phyloP scores from a whole-genome alignment of 2,888 invertebrate species.

The Myopa testacea region DNA sequence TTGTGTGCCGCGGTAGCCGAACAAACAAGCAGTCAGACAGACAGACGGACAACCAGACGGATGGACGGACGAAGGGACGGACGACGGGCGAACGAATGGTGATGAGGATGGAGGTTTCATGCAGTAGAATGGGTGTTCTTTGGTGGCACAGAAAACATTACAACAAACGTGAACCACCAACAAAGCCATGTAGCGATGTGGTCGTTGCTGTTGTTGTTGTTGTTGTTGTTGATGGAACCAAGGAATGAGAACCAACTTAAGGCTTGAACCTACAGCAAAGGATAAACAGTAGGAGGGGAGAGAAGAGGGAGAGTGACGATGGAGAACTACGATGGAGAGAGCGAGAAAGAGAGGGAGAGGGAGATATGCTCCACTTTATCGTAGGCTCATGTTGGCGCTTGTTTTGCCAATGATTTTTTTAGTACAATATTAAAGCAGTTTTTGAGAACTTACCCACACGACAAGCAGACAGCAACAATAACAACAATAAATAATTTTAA shows the following conservation, averaged over 20 bases:
- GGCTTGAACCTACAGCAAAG: conserved; percentile 40
- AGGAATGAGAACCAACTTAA: conserved; percentile 7
- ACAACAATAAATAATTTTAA: neutral
- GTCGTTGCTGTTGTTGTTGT: conserved; percentile 33
- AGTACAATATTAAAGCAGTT: neutral
- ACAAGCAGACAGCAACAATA: conserved; percentile 19
- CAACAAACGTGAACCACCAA: conserved; percentile 47
- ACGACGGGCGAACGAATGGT: neutral
- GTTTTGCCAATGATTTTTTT: conserved; percentile 7
- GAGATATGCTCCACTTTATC: neutral
- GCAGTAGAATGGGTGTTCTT: conserved; percentile 36
- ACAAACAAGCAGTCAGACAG: neutral
- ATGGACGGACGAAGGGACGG: neutral
- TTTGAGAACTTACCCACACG: conserved; percentile 46
- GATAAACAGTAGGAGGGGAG: neutral
- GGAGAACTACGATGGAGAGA: conserved; percentile 15
- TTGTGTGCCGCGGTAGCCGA: conserved; percentile 20
- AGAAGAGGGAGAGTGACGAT: neutral
- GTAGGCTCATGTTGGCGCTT: conserved; percentile 27
- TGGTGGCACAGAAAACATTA: conserved; percentile 49
- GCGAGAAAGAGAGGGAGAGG: conserved; percentile 17
- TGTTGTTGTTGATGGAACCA: conserved; percentile 30
- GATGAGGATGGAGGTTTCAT: neutral
- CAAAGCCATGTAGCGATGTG: conserved; percentile 32
- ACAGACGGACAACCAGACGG: neutral